Percentiles rank a stretch among this genome's conserved stretches.
Evolutionary conservation across 2,113 vertebrate species (phyloP).

Genomic region (Barnardius zonarius): DNA sequence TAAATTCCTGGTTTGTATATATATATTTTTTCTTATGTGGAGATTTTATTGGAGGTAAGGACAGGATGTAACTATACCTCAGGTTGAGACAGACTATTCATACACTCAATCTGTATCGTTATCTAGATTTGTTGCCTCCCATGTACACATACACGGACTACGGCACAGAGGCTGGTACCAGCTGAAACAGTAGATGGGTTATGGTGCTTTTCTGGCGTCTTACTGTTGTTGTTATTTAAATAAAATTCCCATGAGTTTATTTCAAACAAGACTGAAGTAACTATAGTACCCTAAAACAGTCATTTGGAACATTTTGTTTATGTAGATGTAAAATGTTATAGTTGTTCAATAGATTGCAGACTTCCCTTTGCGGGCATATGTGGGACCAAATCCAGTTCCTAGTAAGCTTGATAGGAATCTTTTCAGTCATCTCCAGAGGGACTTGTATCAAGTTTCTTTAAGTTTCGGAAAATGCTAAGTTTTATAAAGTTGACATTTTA

Average conservation of each 20-base stretch:
- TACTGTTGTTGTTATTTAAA: not conserved
- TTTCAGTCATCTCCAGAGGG: not conserved
- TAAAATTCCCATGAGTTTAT: not conserved
- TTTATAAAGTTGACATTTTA: not conserved
- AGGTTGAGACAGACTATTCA: not conserved
- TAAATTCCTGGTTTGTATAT: not conserved
- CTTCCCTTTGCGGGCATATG: conserved; percentile 30
- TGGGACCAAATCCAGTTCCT: conserved; percentile 24
- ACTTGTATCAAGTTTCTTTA: not conserved
- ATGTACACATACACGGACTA: not conserved
- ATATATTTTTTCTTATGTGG: not conserved
- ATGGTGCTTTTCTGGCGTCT: not conserved
- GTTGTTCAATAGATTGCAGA: not conserved
- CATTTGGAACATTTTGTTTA: not conserved
- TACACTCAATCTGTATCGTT: not conserved
- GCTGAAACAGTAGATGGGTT: not conserved
- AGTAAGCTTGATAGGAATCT: not conserved
- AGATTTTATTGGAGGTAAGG: not conserved
- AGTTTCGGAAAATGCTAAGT: not conserved
- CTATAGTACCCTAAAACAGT: not conserved
- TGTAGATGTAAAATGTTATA: not conserved
- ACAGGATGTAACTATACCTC: not conserved
- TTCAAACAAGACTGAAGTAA: not conserved
- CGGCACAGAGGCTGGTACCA: not conserved
- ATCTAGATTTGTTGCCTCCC: not conserved